Percentiles rank a stretch among this genome's conserved stretches.
Conservation (phyloP, 2,797 vertebrate genomes). For the Ateles fusciceps region DNA sequence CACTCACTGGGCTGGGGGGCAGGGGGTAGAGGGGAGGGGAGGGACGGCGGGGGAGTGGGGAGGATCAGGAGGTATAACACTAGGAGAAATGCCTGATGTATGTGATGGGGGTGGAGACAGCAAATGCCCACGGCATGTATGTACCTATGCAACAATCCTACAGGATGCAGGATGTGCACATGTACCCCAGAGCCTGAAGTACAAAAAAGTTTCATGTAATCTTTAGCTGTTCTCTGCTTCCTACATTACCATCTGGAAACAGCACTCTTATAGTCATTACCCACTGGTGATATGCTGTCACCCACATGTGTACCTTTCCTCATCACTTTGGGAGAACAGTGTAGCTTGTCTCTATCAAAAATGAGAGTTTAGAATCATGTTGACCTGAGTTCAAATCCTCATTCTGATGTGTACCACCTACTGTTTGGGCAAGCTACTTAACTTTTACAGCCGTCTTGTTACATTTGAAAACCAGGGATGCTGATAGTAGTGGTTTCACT, state of each 20-base stretch:
- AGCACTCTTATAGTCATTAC: neutral
- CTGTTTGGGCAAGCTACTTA: neutral
- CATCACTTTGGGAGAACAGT: neutral
- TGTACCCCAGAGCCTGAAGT: too few species aligned
- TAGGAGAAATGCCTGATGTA: too few species aligned
- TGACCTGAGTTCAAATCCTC: neutral
- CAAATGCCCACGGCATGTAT: too few species aligned
- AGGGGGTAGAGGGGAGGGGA: too few species aligned
- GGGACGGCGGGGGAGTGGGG: too few species aligned
- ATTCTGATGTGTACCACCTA: too few species aligned
- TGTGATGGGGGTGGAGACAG: too few species aligned
- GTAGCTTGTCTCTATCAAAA: neutral
- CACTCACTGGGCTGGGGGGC: too few species aligned
- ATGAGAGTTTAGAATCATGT: neutral
- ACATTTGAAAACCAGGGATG: neutral
- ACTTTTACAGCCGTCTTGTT: neutral
- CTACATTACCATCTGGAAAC: neutral
- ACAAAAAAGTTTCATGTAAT: too few species aligned
- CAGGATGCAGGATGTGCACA: too few species aligned
- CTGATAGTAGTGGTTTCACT: neutral
- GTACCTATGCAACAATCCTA: too few species aligned
- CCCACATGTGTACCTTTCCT: neutral
- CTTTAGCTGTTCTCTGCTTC: neutral
- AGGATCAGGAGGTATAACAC: too few species aligned
- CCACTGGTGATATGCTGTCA: accelerated